A percentile compares a stretch with the other conserved stretches of the same genome.
These are phyloP conservation scores for Muntiacus muntjak DNA, from an alignment of 2,113 vertebrate species.

Conservation along the genomic window DNA sequence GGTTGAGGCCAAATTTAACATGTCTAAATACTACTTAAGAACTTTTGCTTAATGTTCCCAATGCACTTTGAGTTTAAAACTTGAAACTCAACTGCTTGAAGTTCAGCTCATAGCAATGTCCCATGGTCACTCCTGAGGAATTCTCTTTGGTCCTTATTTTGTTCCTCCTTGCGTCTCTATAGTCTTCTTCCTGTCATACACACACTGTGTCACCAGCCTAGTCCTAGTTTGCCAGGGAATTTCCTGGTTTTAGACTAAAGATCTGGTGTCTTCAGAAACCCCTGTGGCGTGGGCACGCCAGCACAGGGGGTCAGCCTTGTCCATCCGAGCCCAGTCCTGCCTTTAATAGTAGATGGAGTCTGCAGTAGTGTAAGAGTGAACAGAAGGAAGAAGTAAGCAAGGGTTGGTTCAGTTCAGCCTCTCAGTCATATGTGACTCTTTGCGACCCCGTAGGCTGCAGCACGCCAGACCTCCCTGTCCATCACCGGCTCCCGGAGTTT, in stretches of 20 bases:
- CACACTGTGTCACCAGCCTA: neutral
- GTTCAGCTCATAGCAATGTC: neutral
- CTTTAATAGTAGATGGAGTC: neutral
- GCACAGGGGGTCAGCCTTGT: neutral
- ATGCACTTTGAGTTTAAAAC: neutral
- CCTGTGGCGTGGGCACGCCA: neutral
- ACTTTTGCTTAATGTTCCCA: neutral
- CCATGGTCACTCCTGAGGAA: neutral
- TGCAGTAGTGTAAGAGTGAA: neutral
- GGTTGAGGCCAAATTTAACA: neutral
- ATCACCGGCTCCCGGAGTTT: neutral
- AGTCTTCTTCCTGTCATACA: neutral
- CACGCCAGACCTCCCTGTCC: fast-evolving
- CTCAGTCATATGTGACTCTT: fast-evolving
- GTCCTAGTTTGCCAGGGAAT: neutral
- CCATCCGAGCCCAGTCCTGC: neutral
- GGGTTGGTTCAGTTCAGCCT: neutral
- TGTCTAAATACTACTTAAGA: neutral
- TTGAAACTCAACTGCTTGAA: neutral
- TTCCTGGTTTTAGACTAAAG: neutral
- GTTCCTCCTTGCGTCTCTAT: neutral
- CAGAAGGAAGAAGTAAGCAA: neutral
- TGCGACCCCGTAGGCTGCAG: neutral
- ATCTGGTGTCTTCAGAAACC: neutral
- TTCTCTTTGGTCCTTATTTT: neutral